Evolutionary conservation across 2,113 vertebrate species (phyloP), one percentile per base, ranked within the genome.

Genomic region (Apodemus sylvaticus): DNA sequence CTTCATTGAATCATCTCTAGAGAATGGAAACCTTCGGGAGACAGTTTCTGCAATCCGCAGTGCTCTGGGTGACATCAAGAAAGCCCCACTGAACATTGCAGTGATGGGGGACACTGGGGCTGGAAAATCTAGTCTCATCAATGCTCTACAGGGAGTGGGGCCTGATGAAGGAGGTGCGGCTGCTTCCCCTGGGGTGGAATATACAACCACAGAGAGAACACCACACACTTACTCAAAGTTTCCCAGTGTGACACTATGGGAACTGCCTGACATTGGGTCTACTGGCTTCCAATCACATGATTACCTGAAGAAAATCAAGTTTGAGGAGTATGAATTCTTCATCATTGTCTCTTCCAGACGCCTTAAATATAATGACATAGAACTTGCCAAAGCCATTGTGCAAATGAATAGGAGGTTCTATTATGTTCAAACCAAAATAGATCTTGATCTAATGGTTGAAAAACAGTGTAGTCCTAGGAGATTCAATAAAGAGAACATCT

Each of bases 271-370:
- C 13, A 62, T 98, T 24, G 91, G 94, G 42, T 91, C 81, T 8
- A 55, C 55, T 34, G 71, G 42, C 1, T 92, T 86, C 19, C 60
- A 89, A 31, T 81, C 79, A 3, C 76, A 97, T 9, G 95, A 24
- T 20, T 96, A 97, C 53, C 53, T 85, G 31, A 14, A 93, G 66
- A 42, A 96, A 73, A 92, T 97, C 48, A 42, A 95, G 7, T 97
- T 97, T 29, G 55, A 85, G n/a, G 76, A 78, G 5, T 98, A 98
- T 91, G 98, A 98, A 83, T 97, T 98, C 71, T 98, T 97, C 82
- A 95, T 98, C 39, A 91, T 98, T n/a, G 42, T 98, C 7, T 98
- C 96, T 39, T 55, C 95, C 11, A 70, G 93, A 36, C 91, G 96
- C 68, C 90, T 98, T 76, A 90, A 77, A 71, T 3, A 90, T 20